Evolutionary conservation across 2,888 invertebrate species (phyloP), one percentile per base, ranked within the genome.

Genomic region (Eulithis testata): DNA sequence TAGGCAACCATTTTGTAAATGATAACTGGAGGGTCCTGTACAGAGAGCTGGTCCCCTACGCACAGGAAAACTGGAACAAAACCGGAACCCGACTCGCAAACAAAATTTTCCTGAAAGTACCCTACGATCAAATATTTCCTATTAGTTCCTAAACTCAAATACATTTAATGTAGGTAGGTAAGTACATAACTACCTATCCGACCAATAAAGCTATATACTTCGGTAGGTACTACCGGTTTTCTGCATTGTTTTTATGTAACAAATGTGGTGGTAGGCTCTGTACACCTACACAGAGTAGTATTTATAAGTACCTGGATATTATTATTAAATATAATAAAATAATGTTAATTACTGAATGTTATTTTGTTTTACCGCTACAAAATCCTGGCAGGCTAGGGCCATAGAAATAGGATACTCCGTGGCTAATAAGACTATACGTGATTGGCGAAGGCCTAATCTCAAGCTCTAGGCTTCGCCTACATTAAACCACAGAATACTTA

Each of bases 1-100:
- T 94, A 36, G 94, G 94, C 6, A 81, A 91, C 56, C 81, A 81
- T 31, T 94, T 95, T 71, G 88, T 93, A 1, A 95, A 95, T 73
- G 91, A 94, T 62, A 94, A 95, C 79, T 95, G 95, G 95, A 91
- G 94, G 68, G 71, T 91, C 2, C 76, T 95, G 44, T 95, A 95
- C 78, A 90, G 88, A 37, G 93, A 94, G 72, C 81, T 95, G 76
- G 78, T 95, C 59, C 95, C 95, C 0, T 89, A 86, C 59, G 90
- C 94, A 6, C 90, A 94, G 69, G 83, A 89, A 14, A 90, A 89
- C 71, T 95, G 95, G 94, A 94, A 94, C 72, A 88, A 84, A 74
- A 87, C 89, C 40, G 90, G 95, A 50, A 82, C 88, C n/a, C 89
- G 90, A 40, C 76, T 94, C 50, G 84, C 93, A 21, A 95, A 95